A percentile compares a stretch with the other conserved stretches of the same genome.
phyloP scores from a whole-genome alignment of 2,797 vertebrate species.

The Coendou prehensilis region DNA sequence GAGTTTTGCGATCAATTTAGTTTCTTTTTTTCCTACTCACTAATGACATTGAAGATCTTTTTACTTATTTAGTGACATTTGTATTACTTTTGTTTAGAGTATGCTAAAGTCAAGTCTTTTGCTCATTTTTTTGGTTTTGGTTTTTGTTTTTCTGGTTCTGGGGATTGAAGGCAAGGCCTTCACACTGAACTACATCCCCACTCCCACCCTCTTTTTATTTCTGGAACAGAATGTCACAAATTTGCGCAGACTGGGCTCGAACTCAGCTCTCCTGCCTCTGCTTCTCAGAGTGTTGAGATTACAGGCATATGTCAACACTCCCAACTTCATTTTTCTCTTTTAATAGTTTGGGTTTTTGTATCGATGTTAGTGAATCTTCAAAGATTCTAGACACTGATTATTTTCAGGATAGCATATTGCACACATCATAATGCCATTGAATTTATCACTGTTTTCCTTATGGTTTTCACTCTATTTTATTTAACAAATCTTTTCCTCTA shows the following conservation, averaged over 20 bases:
- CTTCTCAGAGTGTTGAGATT: neutral
- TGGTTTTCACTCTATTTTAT: constrained; percentile 35
- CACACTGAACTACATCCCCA: neutral
- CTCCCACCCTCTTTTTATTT: neutral
- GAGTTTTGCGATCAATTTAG: neutral
- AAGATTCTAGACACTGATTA: constrained; percentile 4
- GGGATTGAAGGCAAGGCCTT: neutral
- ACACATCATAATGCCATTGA: neutral
- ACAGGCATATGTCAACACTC: neutral
- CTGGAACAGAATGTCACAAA: neutral
- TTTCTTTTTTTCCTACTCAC: constrained; percentile 53
- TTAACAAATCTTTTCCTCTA: neutral
- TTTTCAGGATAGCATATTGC: neutral
- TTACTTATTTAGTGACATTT: neutral
- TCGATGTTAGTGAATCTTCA: neutral
- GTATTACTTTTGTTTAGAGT: neutral
- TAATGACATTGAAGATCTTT: neutral
- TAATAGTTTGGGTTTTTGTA: neutral
- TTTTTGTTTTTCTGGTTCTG: neutral
- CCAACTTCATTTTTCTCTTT: neutral
- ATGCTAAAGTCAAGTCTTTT: neutral
- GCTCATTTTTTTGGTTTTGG: neutral
- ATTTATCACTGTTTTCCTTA: neutral
- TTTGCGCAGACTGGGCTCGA: neutral
- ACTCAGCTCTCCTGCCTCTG: neutral